Conservation (phyloP, 2,113 vertebrate genomes). For the Python bivittatus region DNA sequence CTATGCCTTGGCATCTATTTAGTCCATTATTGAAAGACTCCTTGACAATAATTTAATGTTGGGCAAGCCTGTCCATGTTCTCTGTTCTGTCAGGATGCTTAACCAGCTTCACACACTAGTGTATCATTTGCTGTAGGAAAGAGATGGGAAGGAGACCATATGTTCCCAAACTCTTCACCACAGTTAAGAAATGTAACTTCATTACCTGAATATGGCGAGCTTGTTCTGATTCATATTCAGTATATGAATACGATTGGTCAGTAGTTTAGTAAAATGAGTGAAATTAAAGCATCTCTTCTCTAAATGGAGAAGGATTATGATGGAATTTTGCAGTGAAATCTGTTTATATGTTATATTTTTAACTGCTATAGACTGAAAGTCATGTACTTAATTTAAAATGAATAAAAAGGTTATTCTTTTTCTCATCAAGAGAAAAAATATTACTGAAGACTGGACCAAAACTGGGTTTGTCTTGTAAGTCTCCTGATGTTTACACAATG, state of each 20-base stretch:
- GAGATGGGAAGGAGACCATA: not conserved
- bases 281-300: not conserved
- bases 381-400: not conserved
- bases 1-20: not conserved
- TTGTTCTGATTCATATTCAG: not conserved
- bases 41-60: not conserved
- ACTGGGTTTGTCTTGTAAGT: constrained; percentile 43
- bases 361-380: not conserved
- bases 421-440: constrained; percentile 18
- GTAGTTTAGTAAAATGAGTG: not conserved
- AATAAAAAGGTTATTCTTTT: not conserved
- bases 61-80: not conserved
- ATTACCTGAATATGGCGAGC: not conserved
- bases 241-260: not conserved
- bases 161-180: not conserved
- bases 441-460: constrained; percentile 46
- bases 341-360: not conserved
- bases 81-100: not conserved
- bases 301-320: not conserved
- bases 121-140: not conserved
- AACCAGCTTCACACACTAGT: not conserved
- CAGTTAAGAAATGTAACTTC: constrained; percentile 1
- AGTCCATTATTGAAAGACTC: not conserved
- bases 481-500: constrained; percentile 51
- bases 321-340: not conserved